Conservation (phyloP, 1,140 invertebrate genomes). For the Solen grandis region DNA sequence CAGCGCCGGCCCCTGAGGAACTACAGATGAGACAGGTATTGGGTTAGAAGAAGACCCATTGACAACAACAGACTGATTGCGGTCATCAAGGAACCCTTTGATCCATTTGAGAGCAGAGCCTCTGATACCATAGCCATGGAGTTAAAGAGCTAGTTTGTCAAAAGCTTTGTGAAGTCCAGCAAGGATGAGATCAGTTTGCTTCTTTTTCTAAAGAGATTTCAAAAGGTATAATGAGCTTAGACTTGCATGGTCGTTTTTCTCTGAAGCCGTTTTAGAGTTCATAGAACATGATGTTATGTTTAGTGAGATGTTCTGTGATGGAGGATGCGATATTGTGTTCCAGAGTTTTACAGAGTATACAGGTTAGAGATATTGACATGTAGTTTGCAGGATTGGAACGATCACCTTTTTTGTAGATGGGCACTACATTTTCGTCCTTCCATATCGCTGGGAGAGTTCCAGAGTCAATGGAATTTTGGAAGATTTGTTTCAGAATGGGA, state of each 20-base stretch:
- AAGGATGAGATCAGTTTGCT: slow-evolving; percentile 30
- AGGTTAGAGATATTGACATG: too few relatives aligned
- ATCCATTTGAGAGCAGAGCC: slow-evolving; percentile 42
- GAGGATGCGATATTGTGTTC: too few relatives aligned
- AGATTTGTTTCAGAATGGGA: too few relatives aligned
- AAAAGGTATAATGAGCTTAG: neutral
- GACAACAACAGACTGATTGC: slow-evolving; percentile 42
- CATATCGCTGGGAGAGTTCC: too few relatives aligned
- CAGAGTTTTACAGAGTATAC: too few relatives aligned
- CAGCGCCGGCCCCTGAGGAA: slow-evolving; percentile 57
- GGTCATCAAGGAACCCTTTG: slow-evolving; percentile 33
- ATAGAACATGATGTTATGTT: neutral
- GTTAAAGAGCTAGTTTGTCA: slow-evolving; percentile 49
- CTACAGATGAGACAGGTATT: slow-evolving; percentile 20
- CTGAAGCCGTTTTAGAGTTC: neutral
- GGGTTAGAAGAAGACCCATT: slow-evolving; percentile 1
- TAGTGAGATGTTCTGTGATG: too few relatives aligned
- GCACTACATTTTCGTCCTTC: too few relatives aligned
- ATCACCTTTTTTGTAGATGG: too few relatives aligned
- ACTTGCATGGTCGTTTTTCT: neutral
- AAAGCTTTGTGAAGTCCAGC: slow-evolving; percentile 55
- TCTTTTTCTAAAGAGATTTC: neutral
- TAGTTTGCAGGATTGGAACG: too few relatives aligned
- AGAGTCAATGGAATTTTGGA: too few relatives aligned
- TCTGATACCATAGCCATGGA: slow-evolving; percentile 25